Percentiles rank a stretch among this genome's conserved stretches.
phyloP scores from a whole-genome alignment of 92 coral and sea anemone genomes.

The Zoanthus sociatus region DNA sequence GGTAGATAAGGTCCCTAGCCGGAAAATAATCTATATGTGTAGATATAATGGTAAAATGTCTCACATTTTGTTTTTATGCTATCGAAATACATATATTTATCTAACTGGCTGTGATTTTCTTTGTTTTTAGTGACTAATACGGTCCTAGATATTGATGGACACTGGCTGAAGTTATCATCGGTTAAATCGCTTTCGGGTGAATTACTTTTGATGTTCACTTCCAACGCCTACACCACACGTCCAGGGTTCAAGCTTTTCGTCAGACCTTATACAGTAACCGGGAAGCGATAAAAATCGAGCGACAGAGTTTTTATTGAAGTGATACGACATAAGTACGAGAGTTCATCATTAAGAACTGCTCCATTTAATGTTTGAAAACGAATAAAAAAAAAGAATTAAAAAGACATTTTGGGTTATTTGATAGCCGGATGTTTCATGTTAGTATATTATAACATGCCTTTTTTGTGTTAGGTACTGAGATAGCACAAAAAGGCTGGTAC shows the following conservation, averaged over 20 bases:
- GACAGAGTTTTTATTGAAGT: too few species aligned
- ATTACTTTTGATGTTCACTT: constrained; percentile 68
- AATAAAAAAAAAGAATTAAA: too few species aligned
- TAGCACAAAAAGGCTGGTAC: too few species aligned
- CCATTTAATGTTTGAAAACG: too few species aligned
- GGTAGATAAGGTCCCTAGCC: too few species aligned
- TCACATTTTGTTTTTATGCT: neutral
- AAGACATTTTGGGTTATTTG: too few species aligned
- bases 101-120: neutral
- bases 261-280: constrained; percentile 54
- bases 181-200: constrained; percentile 65
- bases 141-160: constrained; percentile 69
- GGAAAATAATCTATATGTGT: too few species aligned
- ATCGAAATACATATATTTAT: neutral
- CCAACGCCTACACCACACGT: constrained; percentile 59
- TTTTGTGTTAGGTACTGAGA: too few species aligned
- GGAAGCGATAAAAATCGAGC: constrained; percentile 13
- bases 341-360: too few species aligned
- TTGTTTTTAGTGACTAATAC: constrained; percentile 43
- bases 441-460: too few species aligned
- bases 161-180: constrained; percentile 50
- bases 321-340: too few species aligned
- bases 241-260: constrained; percentile 70
- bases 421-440: too few species aligned
- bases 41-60: neutral